Base-by-base conservation (phyloP, 2,113 vertebrate species). In the Macquaria australasica region DNA sequence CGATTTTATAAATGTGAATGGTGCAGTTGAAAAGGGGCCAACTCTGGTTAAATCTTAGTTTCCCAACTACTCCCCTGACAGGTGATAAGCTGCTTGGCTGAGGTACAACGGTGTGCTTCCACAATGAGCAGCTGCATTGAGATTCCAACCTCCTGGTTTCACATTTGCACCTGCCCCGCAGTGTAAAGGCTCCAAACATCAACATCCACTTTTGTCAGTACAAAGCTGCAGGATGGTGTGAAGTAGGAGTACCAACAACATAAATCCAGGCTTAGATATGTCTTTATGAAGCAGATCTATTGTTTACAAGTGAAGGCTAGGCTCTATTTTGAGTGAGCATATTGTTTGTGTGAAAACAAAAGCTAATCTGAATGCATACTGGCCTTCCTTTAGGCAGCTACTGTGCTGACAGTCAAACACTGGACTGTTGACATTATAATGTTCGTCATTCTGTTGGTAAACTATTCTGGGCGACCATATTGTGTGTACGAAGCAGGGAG, bases 271-370 rank as follows among this genome's bases (percentile, higher is more conserved):
- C 69, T 84, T 60, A 75, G 67, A 73, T 76, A 10, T 56, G 48
- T 84, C 53, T 83, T 82, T 9, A 34, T 82, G 55, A 69, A 77
- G 62, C 82, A 58, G 62, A 28, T 71, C 23, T 68, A 3, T 79
- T 87, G 81, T 89, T 79, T 74, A n/a, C 50, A 51, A 45, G n/a
- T 79, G 31, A 78, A 81, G 62, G 48, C 20, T 0, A 7, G 25
- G 63, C 67, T 79, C 51, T 86, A 78, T 87, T 84, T 79, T 73
- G 59, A 90, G 73, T 39, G 37, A 58, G 31, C 53, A 56, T 48
- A 73, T 85, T 91, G 86, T 92, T 70, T 77, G 69, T 84, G 73
- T 73, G 25, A 37, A 64, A 84, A 87, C 71, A 83, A 85, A 85
- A 82, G 59, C 55, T 85, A 60, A 74, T 85, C 73, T 77, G 70